Conservation (phyloP, 2,113 vertebrate species). For the Oophaga pumilio region DNA sequence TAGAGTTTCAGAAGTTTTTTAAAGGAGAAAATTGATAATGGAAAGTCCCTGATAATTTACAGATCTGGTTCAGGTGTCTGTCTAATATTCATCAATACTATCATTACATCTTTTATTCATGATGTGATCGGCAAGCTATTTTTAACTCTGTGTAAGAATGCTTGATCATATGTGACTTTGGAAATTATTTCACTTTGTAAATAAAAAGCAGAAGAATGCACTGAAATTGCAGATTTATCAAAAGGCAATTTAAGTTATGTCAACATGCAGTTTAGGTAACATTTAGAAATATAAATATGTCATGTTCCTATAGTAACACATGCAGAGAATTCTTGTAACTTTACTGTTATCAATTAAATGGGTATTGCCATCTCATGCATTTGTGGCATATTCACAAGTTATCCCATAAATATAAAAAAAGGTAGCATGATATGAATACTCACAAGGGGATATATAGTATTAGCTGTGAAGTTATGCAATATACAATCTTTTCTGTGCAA, state of each 20-base stretch:
- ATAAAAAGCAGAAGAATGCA: constrained; percentile 53
- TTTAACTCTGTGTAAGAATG: constrained; percentile 64
- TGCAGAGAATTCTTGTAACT: neutral
- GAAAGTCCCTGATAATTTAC: constrained; percentile 65
- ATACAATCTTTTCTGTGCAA: too few species aligned
- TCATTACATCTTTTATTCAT: constrained; percentile 62
- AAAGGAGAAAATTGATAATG: constrained; percentile 67
- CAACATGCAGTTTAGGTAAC: constrained; percentile 9
- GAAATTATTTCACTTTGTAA: constrained; percentile 60
- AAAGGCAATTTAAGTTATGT: constrained; percentile 57
- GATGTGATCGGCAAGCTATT: constrained; percentile 50
- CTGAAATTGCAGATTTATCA: constrained; percentile 58
- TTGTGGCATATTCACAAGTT: too few species aligned
- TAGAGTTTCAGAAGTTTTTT: constrained; percentile 63
- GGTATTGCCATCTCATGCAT: neutral
- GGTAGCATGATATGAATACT: too few species aligned
- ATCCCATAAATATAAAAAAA: too few species aligned
- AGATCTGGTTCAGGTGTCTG: constrained; percentile 61
- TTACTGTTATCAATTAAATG: neutral
- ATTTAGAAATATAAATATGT: constrained; percentile 56
- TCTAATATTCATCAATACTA: constrained; percentile 64
- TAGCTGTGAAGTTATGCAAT: too few species aligned
- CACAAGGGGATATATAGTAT: too few species aligned
- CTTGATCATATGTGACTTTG: constrained; percentile 69
- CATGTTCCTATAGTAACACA: neutral